Conservation (phyloP, 2,888 invertebrate genomes). For the Hirtodrosophila cameraria region DNA sequence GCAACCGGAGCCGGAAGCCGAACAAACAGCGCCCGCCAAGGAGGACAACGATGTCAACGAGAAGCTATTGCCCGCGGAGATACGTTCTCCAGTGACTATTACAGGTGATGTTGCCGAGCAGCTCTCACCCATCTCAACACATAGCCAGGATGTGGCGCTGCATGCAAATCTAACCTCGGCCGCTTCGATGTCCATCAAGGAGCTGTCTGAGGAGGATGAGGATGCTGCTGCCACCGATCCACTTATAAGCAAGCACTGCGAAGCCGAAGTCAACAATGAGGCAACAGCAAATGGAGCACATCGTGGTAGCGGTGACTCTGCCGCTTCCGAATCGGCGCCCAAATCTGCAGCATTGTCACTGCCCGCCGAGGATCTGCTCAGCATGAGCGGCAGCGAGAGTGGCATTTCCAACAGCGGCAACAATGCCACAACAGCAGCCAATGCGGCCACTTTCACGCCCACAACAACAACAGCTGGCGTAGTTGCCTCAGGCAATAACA, state of each 20-base stretch:
- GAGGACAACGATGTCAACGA: conserved; percentile 69
- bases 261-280: conserved; percentile 33
- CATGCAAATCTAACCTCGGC: conserved; percentile 67
- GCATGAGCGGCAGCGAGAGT: conserved; percentile 74
- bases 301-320: conserved; percentile 69
- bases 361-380: conserved; percentile 69
- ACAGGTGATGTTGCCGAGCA: conserved; percentile 48
- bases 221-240: conserved; percentile 61
- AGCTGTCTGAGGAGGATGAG: conserved; percentile 79
- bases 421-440: conserved; percentile 21
- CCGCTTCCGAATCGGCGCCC: conserved; percentile 58
- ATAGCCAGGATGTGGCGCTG: conserved; percentile 69
- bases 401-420: conserved; percentile 63
- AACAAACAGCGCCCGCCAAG: conserved; percentile 22
- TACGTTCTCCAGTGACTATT: conserved; percentile 16
- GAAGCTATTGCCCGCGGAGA: conserved; percentile 65
- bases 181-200: conserved; percentile 81
- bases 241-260: conserved; percentile 46
- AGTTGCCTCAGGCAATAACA: conserved; percentile 53
- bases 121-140: conserved; percentile 65
- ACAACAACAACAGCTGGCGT: conserved; percentile 40
- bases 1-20: conserved; percentile 45
- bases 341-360: conserved; percentile 80
- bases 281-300: conserved; percentile 38
- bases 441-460: conserved; percentile 43